phyloP scores from a whole-genome alignment of 1,140 invertebrate species.

The Anastrepha ludens region DNA sequence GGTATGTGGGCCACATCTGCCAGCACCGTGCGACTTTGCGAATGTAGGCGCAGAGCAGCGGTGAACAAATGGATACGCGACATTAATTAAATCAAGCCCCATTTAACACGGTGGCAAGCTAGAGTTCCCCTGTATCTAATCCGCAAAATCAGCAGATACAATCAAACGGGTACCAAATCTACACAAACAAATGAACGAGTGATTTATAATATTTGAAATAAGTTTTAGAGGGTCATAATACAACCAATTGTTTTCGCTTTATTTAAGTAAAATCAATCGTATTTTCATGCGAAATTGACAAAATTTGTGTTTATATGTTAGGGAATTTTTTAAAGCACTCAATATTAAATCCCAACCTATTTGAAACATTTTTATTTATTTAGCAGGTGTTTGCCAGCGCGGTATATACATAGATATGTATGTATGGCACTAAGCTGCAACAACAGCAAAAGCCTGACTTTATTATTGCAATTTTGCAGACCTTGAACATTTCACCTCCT shows the following conservation, averaged over 20 bases:
- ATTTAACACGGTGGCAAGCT: slow-evolving; percentile 23
- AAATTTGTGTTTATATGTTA: too few species aligned
- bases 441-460: not conserved
- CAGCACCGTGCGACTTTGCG: not conserved
- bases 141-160: not conserved
- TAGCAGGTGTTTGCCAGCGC: too few species aligned
- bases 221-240: too few species aligned
- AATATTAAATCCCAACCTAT: not conserved
- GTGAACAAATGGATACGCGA: not conserved
- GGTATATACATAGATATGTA: not conserved
- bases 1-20: not conserved
- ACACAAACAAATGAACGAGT: too few species aligned
- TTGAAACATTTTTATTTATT: too few species aligned
- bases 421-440: not conserved
- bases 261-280: too few species aligned
- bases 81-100: slow-evolving; percentile 41
- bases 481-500: slow-evolving; percentile 29
- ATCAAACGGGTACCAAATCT: not conserved
- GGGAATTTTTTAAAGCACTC: not conserved
- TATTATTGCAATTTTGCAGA: not conserved
- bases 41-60: not conserved
- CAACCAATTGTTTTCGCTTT: too few species aligned
- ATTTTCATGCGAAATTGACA: too few species aligned
- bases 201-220: too few species aligned
- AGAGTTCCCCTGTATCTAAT: not conserved